Conservation (phyloP, 2,888 invertebrate genomes). For the Scaptomyza cyrtandrae region DNA sequence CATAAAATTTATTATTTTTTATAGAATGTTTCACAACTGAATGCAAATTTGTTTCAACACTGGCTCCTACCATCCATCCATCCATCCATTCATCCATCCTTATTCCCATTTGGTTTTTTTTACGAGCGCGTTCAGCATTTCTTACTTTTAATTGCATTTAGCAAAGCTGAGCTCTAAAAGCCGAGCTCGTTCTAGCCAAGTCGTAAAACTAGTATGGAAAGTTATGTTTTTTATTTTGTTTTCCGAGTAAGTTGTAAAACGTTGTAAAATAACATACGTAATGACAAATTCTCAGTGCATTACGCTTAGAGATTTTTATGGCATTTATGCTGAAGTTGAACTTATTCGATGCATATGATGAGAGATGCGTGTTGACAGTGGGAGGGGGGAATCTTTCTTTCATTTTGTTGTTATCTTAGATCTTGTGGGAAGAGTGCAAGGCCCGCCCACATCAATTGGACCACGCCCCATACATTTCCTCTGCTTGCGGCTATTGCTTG, state of each 20-base stretch:
- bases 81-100: conserved; percentile 18
- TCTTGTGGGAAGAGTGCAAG: background rate
- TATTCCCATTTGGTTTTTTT: conserved; percentile 41
- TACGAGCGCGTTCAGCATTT: conserved; percentile 54
- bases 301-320: background rate
- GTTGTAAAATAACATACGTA: conserved; percentile 66
- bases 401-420: background rate
- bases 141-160: conserved; percentile 67
- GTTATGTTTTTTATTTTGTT: conserved; percentile 14
- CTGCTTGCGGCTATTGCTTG: conserved; percentile 48
- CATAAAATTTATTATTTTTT: conserved; percentile 80
- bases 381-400: background rate
- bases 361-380: conserved; percentile 20
- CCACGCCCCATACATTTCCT: conserved; percentile 23
- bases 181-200: conserved; percentile 43
- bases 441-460: background rate
- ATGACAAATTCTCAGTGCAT: conserved; percentile 57
- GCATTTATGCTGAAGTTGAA: conserved; percentile 2
- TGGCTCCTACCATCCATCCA: conserved; percentile 7
- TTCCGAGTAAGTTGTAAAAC: conserved; percentile 63
- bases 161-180: conserved; percentile 20
- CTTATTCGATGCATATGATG: background rate
- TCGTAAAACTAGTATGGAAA: conserved; percentile 47
- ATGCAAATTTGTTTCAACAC: conserved; percentile 70
- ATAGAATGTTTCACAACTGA: conserved; percentile 79